Evolutionary conservation across 2,113 vertebrate species (phyloP).

Genomic region (Mobula hypostoma): DNA sequence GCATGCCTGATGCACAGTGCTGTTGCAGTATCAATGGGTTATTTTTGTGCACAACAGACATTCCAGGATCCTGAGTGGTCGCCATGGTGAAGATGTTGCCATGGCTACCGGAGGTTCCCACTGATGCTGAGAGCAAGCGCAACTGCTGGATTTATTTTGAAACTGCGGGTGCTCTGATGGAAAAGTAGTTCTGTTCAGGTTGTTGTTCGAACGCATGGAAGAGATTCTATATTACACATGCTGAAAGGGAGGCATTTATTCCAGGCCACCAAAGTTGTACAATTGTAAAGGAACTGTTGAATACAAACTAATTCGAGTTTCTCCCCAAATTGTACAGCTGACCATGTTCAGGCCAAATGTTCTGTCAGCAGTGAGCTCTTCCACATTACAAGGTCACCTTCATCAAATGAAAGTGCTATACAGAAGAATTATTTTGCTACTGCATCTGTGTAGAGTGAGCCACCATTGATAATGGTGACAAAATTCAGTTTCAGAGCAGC

Average conservation of each 20-base stretch:
- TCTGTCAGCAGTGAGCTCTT: background rate
- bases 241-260: background rate
- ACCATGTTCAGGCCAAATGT: background rate
- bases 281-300: background rate
- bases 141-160: conserved; percentile 32
- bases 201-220: background rate
- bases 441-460: background rate
- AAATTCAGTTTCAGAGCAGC: background rate
- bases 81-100: conserved; percentile 17
- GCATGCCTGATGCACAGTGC: too few relatives aligned
- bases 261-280: background rate
- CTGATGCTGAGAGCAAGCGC: conserved; percentile 22
- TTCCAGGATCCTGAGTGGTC: conserved; percentile 19
- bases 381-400: background rate
- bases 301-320: background rate
- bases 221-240: background rate
- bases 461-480: background rate
- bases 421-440: background rate
- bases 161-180: background rate
- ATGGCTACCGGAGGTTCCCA: conserved; percentile 23
- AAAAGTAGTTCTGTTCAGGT: background rate
- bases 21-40: background rate
- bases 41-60: conserved; percentile 13
- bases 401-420: background rate
- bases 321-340: background rate